A percentile compares a stretch with the other conserved stretches of the same genome.
These are phyloP conservation scores for Rattus norvegicus DNA, from an alignment of 2,113 vertebrate genomes.

Conservation along the genomic window DNA sequence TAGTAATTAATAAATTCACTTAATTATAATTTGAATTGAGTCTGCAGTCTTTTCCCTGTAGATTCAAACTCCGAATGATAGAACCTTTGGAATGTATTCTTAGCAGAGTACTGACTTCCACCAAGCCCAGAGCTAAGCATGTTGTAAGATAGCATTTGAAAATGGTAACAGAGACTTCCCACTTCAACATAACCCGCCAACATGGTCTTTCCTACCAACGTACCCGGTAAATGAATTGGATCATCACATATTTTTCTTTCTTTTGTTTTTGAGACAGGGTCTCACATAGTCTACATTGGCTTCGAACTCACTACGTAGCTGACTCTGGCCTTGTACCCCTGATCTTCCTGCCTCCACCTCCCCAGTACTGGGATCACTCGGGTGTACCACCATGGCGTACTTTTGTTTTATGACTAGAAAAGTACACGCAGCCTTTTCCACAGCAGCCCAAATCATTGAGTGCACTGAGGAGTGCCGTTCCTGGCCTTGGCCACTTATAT, in stretches of 20 bases:
- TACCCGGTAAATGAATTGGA: too few relatives aligned
- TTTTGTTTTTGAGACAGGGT: neutral
- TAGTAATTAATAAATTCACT: neutral
- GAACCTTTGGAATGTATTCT: neutral
- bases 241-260: neutral
- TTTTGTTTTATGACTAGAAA: neutral
- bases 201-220: neutral
- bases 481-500: neutral
- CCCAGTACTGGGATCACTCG: neutral
- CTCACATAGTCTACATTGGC: neutral
- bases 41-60: neutral
- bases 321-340: neutral
- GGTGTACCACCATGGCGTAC: neutral
- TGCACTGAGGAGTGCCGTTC: too few relatives aligned
- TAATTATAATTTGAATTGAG: neutral
- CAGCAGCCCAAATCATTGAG: neutral
- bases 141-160: neutral
- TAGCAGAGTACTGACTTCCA: neutral
- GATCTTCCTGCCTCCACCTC: neutral
- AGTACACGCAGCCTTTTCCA: neutral
- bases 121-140: neutral
- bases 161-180: neutral
- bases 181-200: neutral
- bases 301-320: neutral
- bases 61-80: neutral